These are phyloP conservation scores for Botrylloides violaceus DNA, from an alignment of 23 tunicate species.

Conservation along the genomic window DNA sequence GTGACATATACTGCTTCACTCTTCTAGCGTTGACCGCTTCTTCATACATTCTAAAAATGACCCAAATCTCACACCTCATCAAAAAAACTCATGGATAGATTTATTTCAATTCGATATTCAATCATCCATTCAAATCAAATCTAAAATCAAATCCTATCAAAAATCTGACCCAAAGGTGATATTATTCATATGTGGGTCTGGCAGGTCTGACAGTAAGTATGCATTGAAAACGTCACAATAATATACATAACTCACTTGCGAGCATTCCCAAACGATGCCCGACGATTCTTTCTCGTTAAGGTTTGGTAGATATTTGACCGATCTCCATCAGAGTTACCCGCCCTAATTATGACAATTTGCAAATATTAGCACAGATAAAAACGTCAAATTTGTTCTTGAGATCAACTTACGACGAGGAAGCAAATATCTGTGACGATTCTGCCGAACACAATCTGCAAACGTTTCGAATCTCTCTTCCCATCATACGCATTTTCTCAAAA, in stretches of 20 bases:
- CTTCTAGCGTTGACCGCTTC: constrained; percentile 80
- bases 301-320: constrained; percentile 52
- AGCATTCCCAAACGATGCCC: constrained; percentile 78
- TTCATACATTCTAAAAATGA: constrained; percentile 77
- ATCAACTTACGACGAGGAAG: constrained; percentile 76
- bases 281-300: constrained; percentile 51
- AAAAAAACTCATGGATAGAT: too few species aligned
- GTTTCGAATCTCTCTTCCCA: constrained; percentile 92
- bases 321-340: constrained; percentile 37
- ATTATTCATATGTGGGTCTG: background rate
- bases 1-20: constrained; percentile 83
- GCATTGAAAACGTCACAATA: background rate
- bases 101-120: too few species aligned
- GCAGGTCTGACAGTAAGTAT: background rate
- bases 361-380: too few species aligned
- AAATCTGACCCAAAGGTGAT: too few species aligned
- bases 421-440: constrained; percentile 60
- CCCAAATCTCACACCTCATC: too few species aligned
- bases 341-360: constrained; percentile 22
- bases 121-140: too few species aligned
- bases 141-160: too few species aligned
- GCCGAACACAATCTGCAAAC: constrained; percentile 65
- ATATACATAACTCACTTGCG: constrained; percentile 36
- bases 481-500: constrained; percentile 97
- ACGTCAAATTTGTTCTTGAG: too few species aligned